Base-by-base conservation (phyloP, 2,797 vertebrate species). In the Megaceryle alcyon region DNA sequence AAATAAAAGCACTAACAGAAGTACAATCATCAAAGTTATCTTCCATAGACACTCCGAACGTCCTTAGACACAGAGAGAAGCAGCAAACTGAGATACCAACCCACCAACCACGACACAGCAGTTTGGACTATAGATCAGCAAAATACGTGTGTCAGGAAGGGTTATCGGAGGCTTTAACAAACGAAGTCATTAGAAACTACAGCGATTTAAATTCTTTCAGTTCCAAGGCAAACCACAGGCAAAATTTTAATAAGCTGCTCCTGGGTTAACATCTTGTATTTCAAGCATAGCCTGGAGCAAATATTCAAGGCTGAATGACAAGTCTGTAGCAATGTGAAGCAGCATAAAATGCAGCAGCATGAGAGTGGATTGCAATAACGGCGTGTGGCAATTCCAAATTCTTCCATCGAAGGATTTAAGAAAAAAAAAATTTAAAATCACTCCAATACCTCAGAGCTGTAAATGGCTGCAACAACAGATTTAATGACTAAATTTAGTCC, bases 181-280 rank as follows among this genome's bases (percentile, higher is more conserved):
- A 59, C 39, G 4, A 31, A 70, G 57, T 69, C 44, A 61, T 59
- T 69, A 72, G 39, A 51, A 89, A 80, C 57, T 10, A 33, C n/a
- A 64, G 51, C 13, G 46, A 86, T 77, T 86, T 60, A 26, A 81
- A 68, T 60, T 68, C 60, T 28, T 44, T 21, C 51, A 41, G 44
- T 37, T 87, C 76, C 57, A 17, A 29, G 85, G 79, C 80, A 94
- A 91, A 90, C 51, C 78, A 91, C 68, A 75, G 80, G 65, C 84
- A 88, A 51, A 76, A 73, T 88, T 87, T 90, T 51, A 85, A 49
- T 68, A 60, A 86, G 70, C 76, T 83, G 73, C 86, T 95, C 66
- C 86, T 48, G 48, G 65, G 82, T 66, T 95, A 95, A 92, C 84
- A 86, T 64, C 73, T 83, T 94, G 85, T 89, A 82, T 79, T 80